Conservation (phyloP, 2,113 vertebrate genomes). For the human (Homo sapiens) region GRCh38 chr17:1868001-1868500, state of each 20-base stretch:
- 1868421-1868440: background rate
- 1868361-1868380: background rate
- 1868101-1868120: background rate
- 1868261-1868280: constrained; percentile 6
- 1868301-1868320: constrained; percentile 24
- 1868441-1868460: background rate
- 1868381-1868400: background rate
- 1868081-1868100: no score
- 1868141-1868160: background rate
- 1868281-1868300: background rate
- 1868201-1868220: background rate
- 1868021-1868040: no score
- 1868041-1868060: no score
- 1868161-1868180: background rate
- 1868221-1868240: constrained; percentile 41
- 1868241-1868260: background rate
- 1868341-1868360: background rate
- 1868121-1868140: background rate
- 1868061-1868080: no score
- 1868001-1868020: no score
- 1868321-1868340: background rate
- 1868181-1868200: background rate
- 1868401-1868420: background rate
- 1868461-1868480: background rate
- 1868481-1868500: background rate